These are phyloP conservation scores for Drosophila paracracens DNA, from an alignment of 2,888 invertebrate genomes.

Conservation along the genomic window DNA sequence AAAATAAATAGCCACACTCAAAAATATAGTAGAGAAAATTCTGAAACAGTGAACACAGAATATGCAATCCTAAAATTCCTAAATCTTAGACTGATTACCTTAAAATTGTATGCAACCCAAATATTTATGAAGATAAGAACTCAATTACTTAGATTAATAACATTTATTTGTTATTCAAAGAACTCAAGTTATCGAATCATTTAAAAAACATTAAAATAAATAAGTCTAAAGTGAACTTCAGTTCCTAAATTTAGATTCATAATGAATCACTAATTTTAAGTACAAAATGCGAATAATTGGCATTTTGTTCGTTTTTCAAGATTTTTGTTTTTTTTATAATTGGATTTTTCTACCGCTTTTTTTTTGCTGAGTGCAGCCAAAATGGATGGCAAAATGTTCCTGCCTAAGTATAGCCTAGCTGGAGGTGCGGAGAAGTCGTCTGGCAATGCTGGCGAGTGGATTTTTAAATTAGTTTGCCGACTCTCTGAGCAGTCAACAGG, in stretches of 20 bases:
- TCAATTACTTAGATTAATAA: not conserved
- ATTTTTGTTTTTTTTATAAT: not conserved
- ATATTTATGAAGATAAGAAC: not conserved
- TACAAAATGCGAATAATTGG: not conserved
- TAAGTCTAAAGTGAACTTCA: not conserved
- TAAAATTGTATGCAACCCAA: not conserved
- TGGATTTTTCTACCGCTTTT: not conserved
- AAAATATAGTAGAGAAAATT: not conserved
- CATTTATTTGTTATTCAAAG: not conserved
- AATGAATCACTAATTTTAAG: not conserved
- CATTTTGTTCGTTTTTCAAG: not conserved
- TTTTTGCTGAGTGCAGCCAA: constrained; percentile 4
- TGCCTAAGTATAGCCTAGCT: constrained; percentile 24
- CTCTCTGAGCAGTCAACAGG: constrained; percentile 27
- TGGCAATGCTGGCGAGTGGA: constrained; percentile 76
- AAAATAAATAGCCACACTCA: constrained; percentile 62
- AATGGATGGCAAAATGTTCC: constrained; percentile 9
- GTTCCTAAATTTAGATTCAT: not conserved
- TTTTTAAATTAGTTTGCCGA: constrained; percentile 78
- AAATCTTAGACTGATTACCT: not conserved
- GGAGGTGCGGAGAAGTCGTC: constrained; percentile 2
- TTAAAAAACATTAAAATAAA: not conserved
- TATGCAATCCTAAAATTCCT: not conserved
- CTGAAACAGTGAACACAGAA: not conserved
- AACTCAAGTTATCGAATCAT: not conserved